Percentiles rank a stretch among this genome's conserved stretches.
phyloP scores from a whole-genome alignment of 2,113 vertebrate genomes.

The Epinephelus moara region DNA sequence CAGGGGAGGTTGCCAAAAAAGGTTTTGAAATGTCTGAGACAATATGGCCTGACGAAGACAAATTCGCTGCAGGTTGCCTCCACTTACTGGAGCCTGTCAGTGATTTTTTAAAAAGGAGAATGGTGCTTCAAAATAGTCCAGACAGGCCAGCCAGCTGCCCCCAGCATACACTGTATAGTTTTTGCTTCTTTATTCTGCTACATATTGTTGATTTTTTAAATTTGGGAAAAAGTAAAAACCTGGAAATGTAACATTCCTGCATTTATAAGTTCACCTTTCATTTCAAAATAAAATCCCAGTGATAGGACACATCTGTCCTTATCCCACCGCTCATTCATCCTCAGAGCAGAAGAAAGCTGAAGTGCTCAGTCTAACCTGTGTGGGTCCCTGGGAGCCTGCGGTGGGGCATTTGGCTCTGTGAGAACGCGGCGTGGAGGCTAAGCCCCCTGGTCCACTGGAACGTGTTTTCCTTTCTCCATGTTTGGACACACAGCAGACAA shows the following conservation, averaged over 20 bases:
- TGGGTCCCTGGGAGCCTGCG: constrained; percentile 49
- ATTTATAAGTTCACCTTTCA: constrained; percentile 2
- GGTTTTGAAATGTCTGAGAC: constrained; percentile 60
- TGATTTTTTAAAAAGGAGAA: neutral
- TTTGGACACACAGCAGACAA: constrained; percentile 84
- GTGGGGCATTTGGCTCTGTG: constrained; percentile 68
- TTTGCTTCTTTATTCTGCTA: constrained; percentile 1
- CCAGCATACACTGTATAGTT: neutral
- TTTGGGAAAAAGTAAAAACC: neutral
- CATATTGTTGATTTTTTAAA: neutral
- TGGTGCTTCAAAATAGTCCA: neutral
- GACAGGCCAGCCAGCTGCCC: constrained; percentile 15
- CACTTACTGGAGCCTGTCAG: constrained; percentile 39
- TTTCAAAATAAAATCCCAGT: neutral
- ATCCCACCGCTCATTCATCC: constrained; percentile 7
- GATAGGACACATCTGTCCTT: neutral
- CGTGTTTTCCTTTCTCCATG: constrained; percentile 82
- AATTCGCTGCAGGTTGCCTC: constrained; percentile 67
- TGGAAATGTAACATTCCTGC: neutral
- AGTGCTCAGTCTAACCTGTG: constrained; percentile 49
- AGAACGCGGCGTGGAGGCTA: constrained; percentile 73
- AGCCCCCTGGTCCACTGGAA: constrained; percentile 72
- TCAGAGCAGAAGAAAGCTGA: constrained; percentile 10
- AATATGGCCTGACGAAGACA: constrained; percentile 74
- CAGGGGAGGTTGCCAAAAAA: constrained; percentile 62